Percentiles rank a stretch among this genome's conserved stretches.
These are phyloP conservation scores for Strigops habroptila DNA, from an alignment of 2,113 vertebrate species.

Conservation along the genomic window DNA sequence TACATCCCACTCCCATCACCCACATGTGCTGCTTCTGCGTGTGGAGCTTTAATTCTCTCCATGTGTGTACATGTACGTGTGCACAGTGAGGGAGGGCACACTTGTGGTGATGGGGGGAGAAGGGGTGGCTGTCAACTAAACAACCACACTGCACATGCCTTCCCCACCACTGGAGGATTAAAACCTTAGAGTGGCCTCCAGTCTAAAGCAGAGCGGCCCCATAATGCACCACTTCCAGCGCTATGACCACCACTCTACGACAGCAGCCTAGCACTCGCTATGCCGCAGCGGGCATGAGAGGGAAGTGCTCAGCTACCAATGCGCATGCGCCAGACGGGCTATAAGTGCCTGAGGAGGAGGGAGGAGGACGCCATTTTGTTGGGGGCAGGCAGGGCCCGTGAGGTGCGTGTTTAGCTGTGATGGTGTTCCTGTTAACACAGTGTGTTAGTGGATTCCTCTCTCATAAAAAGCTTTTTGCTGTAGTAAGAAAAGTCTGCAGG, in stretches of 20 bases:
- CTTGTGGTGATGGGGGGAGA: rapidly evolving
- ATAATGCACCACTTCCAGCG: rapidly evolving
- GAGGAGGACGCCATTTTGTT: neutral
- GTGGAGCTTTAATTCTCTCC: neutral
- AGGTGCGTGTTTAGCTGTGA: rapidly evolving
- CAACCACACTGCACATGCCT: neutral
- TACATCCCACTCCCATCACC: rapidly evolving
- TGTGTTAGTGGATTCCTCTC: rapidly evolving
- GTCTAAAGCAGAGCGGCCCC: neutral
- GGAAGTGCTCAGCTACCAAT: no score
- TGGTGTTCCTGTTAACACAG: neutral
- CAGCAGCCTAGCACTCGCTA: neutral
- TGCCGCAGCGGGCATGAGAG: no score
- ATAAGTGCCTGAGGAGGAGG: rapidly evolving
- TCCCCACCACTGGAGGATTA: neutral
- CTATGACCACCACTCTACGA: rapidly evolving
- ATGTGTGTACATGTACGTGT: rapidly evolving
- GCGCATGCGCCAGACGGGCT: neutral
- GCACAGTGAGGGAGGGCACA: rapidly evolving
- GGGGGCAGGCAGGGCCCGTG: rapidly evolving
- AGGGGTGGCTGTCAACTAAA: no score
- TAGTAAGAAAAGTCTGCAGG: neutral
- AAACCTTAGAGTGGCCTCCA: neutral
- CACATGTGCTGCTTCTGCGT: rapidly evolving
- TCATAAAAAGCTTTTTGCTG: neutral